Evolutionary conservation across 2,888 invertebrate genomes (phyloP).

Genomic region (Prosopocoilus inquinatus): DNA sequence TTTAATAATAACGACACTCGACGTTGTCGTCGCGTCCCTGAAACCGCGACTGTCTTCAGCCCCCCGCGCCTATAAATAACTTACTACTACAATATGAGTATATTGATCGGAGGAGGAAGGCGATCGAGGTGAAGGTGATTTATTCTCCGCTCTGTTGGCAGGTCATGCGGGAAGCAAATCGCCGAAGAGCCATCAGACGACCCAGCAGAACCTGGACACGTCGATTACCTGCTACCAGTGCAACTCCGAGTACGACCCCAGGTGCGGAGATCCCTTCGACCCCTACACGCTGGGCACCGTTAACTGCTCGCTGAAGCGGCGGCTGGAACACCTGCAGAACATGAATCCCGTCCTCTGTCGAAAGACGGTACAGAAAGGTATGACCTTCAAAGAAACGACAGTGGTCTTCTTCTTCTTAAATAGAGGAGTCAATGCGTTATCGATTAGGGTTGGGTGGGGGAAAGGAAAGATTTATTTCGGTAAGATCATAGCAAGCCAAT

Average conservation of each 20-base stretch:
- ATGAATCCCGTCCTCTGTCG: constrained; percentile 69
- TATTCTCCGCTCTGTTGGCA: constrained; percentile 1
- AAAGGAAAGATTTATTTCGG: too few species aligned
- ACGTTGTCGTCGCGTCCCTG: background rate
- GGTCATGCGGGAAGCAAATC: constrained; percentile 11
- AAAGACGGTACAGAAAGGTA: constrained; percentile 59
- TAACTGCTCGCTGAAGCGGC: constrained; percentile 75
- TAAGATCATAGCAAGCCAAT: too few species aligned
- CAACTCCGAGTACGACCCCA: constrained; percentile 85
- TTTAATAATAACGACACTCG: background rate
- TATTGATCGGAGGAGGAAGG: too few species aligned
- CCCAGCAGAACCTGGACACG: constrained; percentile 20
- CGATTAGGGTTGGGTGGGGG: too few species aligned
- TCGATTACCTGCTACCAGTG: constrained; percentile 83
- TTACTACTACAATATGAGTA: too few species aligned
- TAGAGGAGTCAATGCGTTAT: too few species aligned
- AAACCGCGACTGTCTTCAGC: background rate
- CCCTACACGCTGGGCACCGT: constrained; percentile 80
- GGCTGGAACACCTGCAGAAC: constrained; percentile 62
- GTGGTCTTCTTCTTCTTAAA: too few species aligned
- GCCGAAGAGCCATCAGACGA: background rate
- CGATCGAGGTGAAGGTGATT: background rate
- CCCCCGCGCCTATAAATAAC: background rate
- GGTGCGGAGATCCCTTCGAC: constrained; percentile 87
- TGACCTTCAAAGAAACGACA: too few species aligned